These are phyloP conservation scores for Resseliella maxima DNA, from an alignment of 2,888 invertebrate species.

Conservation along the genomic window DNA sequence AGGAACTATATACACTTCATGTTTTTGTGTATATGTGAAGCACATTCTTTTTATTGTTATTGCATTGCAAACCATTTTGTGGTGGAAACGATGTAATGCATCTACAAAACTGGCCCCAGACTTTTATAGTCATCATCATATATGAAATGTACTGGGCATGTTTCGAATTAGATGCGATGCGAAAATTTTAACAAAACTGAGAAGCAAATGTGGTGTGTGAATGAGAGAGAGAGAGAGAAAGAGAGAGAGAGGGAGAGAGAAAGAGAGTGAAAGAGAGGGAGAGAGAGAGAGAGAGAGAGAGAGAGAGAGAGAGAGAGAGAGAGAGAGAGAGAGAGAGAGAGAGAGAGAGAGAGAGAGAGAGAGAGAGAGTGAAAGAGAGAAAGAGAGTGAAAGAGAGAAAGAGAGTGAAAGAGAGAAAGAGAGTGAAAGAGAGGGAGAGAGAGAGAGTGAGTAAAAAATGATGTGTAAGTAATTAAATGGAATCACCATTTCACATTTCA, in stretches of 20 bases:
- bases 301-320: no score
- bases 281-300: no score
- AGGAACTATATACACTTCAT: constrained; percentile 16
- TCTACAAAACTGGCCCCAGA: background rate
- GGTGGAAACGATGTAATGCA: constrained; percentile 1
- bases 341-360: no score
- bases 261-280: no score
- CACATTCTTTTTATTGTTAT: constrained; percentile 33
- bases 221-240: no score
- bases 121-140: background rate
- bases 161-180: background rate
- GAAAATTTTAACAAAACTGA: no score
- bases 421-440: background rate
- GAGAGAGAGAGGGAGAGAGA: no score
- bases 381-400: no score
- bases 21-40: background rate
- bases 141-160: background rate
- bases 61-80: constrained; percentile 16
- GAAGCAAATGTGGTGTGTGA: no score
- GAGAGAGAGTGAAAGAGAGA: no score
- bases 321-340: no score
- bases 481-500: no score
- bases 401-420: background rate
- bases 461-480: background rate
- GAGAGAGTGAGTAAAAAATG: background rate